A percentile compares a stretch with the other conserved stretches of the same genome.
Conservation (phyloP, 2,888 invertebrate genomes). For the Sinohyriopsis cumingii region DNA sequence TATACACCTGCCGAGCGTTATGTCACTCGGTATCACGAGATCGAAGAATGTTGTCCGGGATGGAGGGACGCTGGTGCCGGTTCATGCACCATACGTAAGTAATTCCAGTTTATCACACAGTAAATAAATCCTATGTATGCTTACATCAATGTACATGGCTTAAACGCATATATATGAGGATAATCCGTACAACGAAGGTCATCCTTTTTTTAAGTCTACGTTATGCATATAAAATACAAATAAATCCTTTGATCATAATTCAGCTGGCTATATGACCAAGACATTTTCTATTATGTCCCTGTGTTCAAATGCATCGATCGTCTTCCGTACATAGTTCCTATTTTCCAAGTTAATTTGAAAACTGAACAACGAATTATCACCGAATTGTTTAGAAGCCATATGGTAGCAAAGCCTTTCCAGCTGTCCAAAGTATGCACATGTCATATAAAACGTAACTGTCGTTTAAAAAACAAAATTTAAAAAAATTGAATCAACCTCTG, state of each 20-base stretch:
- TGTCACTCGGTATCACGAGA: conserved; percentile 33
- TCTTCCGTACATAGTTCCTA: too few relatives aligned
- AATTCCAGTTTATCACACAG: background rate
- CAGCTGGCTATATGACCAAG: too few relatives aligned
- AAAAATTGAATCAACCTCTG: too few relatives aligned
- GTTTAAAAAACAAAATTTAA: too few relatives aligned
- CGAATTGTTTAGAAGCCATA: too few relatives aligned
- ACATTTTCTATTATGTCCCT: too few relatives aligned
- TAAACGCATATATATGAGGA: background rate
- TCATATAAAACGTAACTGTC: too few relatives aligned
- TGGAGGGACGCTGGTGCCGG: conserved; percentile 43
- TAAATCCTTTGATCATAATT: background rate
- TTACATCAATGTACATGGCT: background rate
- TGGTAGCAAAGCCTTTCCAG: too few relatives aligned
- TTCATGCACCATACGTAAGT: conserved; percentile 35
- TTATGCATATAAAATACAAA: background rate
- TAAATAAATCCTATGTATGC: background rate
- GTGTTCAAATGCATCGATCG: too few relatives aligned
- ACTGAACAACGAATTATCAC: too few relatives aligned
- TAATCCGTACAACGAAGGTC: background rate
- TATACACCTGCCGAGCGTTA: conserved; percentile 44
- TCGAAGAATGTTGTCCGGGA: conserved; percentile 47
- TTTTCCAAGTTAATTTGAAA: too few relatives aligned
- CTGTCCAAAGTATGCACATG: too few relatives aligned
- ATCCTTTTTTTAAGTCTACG: background rate